These are phyloP conservation scores for Parasteatoda lunata DNA, from an alignment of 2,888 invertebrate species.

Conservation along the genomic window DNA sequence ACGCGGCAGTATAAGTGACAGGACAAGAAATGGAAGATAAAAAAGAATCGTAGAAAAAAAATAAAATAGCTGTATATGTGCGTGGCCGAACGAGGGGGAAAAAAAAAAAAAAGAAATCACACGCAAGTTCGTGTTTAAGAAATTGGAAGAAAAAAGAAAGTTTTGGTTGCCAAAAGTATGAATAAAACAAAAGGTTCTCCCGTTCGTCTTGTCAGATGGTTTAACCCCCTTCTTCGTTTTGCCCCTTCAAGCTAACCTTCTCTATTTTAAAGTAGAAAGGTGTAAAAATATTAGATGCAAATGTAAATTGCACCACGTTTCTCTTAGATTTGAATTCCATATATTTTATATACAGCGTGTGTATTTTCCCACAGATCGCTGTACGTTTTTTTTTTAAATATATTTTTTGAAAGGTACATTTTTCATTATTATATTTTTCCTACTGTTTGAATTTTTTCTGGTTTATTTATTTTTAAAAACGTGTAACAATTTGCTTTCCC, in stretches of 20 bases:
- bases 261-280: background rate
- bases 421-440: no score
- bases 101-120: background rate
- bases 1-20: background rate
- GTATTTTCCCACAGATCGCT: background rate
- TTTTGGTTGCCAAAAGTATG: background rate
- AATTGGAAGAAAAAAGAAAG: background rate
- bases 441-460: no score
- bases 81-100: background rate
- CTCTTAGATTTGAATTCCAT: slow-evolving; percentile 2
- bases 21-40: background rate
- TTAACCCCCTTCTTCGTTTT: background rate
- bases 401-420: background rate
- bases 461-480: no score
- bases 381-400: background rate
- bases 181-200: slow-evolving; percentile 2
- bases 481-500: no score
- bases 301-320: slow-evolving; percentile 11
- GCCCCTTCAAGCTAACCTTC: slow-evolving; percentile 1
- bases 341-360: background rate
- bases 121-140: background rate
- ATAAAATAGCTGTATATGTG: background rate
- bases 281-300: slow-evolving; percentile 5
- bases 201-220: background rate
- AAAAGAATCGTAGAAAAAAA: background rate